Percentiles rank a stretch among this genome's conserved stretches.
These are phyloP conservation scores for Melinaea marsaeus DNA, from an alignment of 2,888 invertebrate species.

Conservation along the genomic window DNA sequence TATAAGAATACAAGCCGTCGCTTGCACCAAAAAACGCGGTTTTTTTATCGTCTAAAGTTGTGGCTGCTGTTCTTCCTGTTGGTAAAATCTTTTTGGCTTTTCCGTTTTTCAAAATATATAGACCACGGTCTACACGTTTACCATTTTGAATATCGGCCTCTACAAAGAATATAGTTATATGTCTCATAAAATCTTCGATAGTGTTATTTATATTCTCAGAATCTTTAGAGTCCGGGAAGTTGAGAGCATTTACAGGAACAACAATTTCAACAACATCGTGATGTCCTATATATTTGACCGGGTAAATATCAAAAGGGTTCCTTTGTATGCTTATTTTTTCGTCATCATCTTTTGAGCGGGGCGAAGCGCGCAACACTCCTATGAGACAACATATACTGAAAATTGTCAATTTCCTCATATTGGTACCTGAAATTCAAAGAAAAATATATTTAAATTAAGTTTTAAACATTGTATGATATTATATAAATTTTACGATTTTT, in stretches of 20 bases:
- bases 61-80: slow-evolving; percentile 43
- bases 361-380: background rate
- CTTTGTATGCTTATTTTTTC: background rate
- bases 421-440: too few relatives aligned
- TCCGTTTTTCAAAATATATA: slow-evolving; percentile 38
- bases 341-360: background rate
- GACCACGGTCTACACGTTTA: slow-evolving; percentile 38
- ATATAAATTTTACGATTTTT: too few relatives aligned
- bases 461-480: too few relatives aligned
- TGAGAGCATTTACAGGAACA: slow-evolving; percentile 34
- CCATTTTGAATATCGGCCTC: slow-evolving; percentile 32
- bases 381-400: too few relatives aligned
- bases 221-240: slow-evolving; percentile 24
- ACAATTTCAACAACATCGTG: slow-evolving; percentile 36
- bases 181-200: slow-evolving; percentile 16
- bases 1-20: slow-evolving; percentile 51
- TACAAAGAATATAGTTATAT: slow-evolving; percentile 30
- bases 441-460: too few relatives aligned
- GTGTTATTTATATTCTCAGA: slow-evolving; percentile 6
- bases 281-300: slow-evolving; percentile 22
- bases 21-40: slow-evolving; percentile 46
- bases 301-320: background rate
- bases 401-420: too few relatives aligned
- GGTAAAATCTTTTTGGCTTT: slow-evolving; percentile 42
- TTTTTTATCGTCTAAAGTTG: slow-evolving; percentile 40